Evolutionary conservation across 2,888 invertebrate species (phyloP).

Genomic region (Cremastinae sp.): DNA sequence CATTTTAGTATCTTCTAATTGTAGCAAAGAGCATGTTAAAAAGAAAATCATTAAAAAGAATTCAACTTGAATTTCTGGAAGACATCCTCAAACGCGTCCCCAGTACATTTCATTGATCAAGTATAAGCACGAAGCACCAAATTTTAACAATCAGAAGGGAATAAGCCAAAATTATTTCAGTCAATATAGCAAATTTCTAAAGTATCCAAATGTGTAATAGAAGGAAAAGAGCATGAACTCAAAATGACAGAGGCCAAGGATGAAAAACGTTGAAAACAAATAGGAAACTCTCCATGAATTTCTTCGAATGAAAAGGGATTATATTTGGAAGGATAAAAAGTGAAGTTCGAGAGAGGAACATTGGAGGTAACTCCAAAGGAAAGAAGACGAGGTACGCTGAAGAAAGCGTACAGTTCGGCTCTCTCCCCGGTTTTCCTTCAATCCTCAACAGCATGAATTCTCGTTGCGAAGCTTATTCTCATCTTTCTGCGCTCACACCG

Average conservation of each 20-base stretch:
- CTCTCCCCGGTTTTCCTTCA: constrained; percentile 18
- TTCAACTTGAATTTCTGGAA: too few species aligned
- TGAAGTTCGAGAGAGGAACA: constrained; percentile 26
- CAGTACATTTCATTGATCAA: too few species aligned
- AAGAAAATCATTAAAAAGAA: too few species aligned
- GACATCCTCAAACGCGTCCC: too few species aligned
- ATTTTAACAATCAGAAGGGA: too few species aligned
- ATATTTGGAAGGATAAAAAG: constrained; percentile 35
- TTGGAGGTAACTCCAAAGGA: constrained; percentile 30
- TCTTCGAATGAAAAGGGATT: constrained; percentile 50
- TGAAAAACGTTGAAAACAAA: neutral
- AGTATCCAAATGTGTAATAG: too few species aligned
- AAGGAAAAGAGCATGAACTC: too few species aligned
- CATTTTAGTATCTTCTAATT: too few species aligned
- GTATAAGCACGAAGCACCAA: neutral
- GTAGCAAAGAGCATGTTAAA: too few species aligned
- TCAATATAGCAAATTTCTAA: too few species aligned
- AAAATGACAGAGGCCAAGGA: constrained; percentile 24
- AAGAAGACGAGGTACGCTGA: constrained; percentile 15
- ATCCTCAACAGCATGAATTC: constrained; percentile 39
- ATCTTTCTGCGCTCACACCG: constrained; percentile 40
- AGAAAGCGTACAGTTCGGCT: constrained; percentile 32
- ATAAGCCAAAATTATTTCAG: too few species aligned
- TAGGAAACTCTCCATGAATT: constrained; percentile 17
- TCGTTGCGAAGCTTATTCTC: constrained; percentile 25